These are phyloP conservation scores for Gryon sp. DNA, from an alignment of 1,140 invertebrate genomes.

Conservation along the genomic window DNA sequence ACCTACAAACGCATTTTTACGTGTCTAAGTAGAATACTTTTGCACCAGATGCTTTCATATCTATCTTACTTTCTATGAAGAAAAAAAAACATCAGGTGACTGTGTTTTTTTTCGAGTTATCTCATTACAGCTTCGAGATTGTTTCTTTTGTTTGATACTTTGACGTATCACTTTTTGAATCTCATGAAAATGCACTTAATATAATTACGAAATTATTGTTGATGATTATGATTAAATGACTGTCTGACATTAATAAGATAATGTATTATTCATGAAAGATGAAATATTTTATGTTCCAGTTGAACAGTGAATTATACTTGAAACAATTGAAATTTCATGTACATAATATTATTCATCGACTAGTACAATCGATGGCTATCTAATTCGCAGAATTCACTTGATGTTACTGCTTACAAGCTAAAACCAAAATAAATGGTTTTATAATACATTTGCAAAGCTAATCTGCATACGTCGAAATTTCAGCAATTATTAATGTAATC, in stretches of 20 bases:
- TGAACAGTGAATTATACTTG: background rate
- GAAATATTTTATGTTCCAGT: background rate
- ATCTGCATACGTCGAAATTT: too few relatives aligned
- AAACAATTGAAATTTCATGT: conserved; percentile 6
- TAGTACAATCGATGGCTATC: background rate
- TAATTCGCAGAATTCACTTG: conserved; percentile 9
- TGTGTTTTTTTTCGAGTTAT: background rate
- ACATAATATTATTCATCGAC: background rate
- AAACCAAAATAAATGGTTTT: conserved; percentile 8
- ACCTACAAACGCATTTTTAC: too few relatives aligned
- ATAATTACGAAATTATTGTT: background rate
- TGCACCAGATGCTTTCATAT: too few relatives aligned
- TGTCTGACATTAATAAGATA: background rate
- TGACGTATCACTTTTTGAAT: background rate
- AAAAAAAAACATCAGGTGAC: too few relatives aligned
- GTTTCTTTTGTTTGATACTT: background rate
- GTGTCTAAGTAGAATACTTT: too few relatives aligned
- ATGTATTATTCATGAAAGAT: conserved; percentile 8
- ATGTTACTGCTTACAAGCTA: background rate
- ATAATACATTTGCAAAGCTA: background rate
- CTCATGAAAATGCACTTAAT: background rate
- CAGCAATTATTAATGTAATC: too few relatives aligned
- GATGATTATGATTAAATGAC: background rate
- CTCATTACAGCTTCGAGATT: background rate
- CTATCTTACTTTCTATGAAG: too few relatives aligned